Percentiles rank a stretch among this genome's conserved stretches.
Conservation (phyloP, 2,888 invertebrate species). For the Tortricodes alternella region DNA sequence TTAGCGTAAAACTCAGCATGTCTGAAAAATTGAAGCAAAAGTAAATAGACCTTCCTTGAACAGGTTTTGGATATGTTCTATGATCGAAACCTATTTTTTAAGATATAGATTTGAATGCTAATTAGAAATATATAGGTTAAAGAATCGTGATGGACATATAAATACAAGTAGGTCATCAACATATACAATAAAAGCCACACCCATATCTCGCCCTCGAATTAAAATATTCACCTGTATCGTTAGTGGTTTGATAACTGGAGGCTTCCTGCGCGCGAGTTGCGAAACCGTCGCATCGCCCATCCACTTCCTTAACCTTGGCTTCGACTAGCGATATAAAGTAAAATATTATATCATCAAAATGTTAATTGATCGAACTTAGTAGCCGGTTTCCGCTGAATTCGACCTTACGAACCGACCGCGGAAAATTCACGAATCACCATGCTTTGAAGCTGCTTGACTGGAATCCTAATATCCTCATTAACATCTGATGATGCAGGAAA, state of each 20-base stretch:
- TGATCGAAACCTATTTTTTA: too few species aligned
- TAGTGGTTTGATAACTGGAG: slow-evolving; percentile 52
- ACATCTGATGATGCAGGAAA: not conserved
- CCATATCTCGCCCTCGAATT: slow-evolving; percentile 32
- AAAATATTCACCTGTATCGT: slow-evolving; percentile 38
- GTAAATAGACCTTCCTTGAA: too few species aligned
- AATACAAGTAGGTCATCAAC: too few species aligned
- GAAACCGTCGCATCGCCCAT: slow-evolving; percentile 59
- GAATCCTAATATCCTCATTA: slow-evolving; percentile 26
- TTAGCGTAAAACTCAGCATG: too few species aligned
- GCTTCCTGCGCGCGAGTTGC: slow-evolving; percentile 61
- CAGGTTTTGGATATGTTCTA: too few species aligned
- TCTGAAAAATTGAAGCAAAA: too few species aligned
- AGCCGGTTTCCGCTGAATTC: slow-evolving; percentile 16
- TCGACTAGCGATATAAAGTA: slow-evolving; percentile 22
- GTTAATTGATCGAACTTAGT: slow-evolving; percentile 12
- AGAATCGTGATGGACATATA: too few species aligned
- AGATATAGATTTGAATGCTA: too few species aligned
- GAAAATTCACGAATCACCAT: slow-evolving; percentile 23
- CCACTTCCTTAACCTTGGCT: slow-evolving; percentile 65
- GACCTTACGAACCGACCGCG: slow-evolving; percentile 24
- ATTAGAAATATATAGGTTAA: too few species aligned
- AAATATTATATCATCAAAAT: slow-evolving; percentile 27
- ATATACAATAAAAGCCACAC: slow-evolving; percentile 16
- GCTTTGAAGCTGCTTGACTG: slow-evolving; percentile 8